Conservation (phyloP, 2,888 invertebrate genomes). For the Apodemia mormo region DNA sequence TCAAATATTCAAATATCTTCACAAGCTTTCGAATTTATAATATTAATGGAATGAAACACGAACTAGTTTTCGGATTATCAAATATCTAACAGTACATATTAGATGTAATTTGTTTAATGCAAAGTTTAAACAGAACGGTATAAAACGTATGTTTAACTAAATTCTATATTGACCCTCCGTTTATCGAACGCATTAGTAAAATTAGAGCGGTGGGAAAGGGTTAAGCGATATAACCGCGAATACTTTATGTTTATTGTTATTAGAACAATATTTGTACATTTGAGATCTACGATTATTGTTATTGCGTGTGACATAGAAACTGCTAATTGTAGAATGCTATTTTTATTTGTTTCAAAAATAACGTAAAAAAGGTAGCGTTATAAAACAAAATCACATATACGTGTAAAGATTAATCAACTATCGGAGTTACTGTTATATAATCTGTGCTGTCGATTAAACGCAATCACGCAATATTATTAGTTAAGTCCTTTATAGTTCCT, state of each 20-base stretch:
- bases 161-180: conserved; percentile 67
- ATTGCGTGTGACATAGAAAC: conserved; percentile 46
- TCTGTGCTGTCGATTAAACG: too few species aligned
- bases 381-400: too few species aligned
- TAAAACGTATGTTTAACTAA: conserved; percentile 66
- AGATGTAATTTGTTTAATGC: conserved; percentile 61
- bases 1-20: too few species aligned
- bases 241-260: conserved; percentile 79
- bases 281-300: conserved; percentile 75
- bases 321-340: conserved; percentile 24
- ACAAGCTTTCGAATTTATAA: too few species aligned
- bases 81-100: conserved; percentile 16
- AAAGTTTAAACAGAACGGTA: conserved; percentile 59
- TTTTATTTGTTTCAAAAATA: too few species aligned
- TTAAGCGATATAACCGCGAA: conserved; percentile 53
- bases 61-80: too few species aligned
- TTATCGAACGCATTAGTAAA: conserved; percentile 74
- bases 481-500: too few species aligned
- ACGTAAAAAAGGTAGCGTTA: too few species aligned
- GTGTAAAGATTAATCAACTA: too few species aligned
- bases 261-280: conserved; percentile 79
- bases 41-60: too few species aligned
- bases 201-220: conserved; percentile 81
- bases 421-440: too few species aligned
- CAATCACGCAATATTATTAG: too few species aligned